Percentiles rank a stretch among this genome's conserved stretches.
Evolutionary conservation across 2,888 invertebrate species (phyloP).

Genomic region (Lasioglossum pauxillum): DNA sequence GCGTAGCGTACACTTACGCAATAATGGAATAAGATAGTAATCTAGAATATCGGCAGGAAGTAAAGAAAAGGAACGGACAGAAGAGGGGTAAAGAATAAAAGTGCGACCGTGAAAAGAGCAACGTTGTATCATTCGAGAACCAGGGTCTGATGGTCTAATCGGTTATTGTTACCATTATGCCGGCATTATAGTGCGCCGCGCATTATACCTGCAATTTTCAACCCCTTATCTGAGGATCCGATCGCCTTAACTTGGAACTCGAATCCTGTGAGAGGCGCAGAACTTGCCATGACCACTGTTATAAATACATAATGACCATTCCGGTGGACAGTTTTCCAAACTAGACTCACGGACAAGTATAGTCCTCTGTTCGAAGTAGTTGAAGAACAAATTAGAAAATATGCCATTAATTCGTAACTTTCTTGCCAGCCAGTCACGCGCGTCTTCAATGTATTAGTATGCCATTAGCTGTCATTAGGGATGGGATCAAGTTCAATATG

Average conservation of each 20-base stretch:
- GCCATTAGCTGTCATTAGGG: background rate
- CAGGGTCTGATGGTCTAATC: slow-evolving; percentile 52
- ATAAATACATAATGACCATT: slow-evolving; percentile 17
- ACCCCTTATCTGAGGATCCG: slow-evolving; percentile 78
- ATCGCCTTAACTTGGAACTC: slow-evolving; percentile 70
- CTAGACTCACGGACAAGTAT: background rate
- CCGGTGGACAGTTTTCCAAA: background rate
- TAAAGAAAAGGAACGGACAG: slow-evolving; percentile 33
- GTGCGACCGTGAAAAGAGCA: slow-evolving; percentile 77
- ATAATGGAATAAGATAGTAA: slow-evolving; percentile 66
- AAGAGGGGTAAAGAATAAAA: slow-evolving; percentile 48
- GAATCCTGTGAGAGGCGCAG: slow-evolving; percentile 35
- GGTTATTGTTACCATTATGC: slow-evolving; percentile 81
- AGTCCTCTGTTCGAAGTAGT: background rate
- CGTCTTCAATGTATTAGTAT: background rate
- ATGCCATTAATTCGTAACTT: background rate
- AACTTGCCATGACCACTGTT: slow-evolving; percentile 2
- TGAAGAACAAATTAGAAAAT: background rate
- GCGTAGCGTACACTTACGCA: slow-evolving; percentile 38
- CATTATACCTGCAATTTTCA: slow-evolving; percentile 83
- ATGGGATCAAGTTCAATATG: no score
- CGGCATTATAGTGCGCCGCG: slow-evolving; percentile 73
- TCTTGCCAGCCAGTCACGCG: background rate
- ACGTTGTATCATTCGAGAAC: slow-evolving; percentile 67
- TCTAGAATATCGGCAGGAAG: slow-evolving; percentile 62